Percentiles rank a stretch among this genome's conserved stretches.
Evolutionary conservation across 2,113 vertebrate species (phyloP).

Genomic region (Erythrocebus patas): DNA sequence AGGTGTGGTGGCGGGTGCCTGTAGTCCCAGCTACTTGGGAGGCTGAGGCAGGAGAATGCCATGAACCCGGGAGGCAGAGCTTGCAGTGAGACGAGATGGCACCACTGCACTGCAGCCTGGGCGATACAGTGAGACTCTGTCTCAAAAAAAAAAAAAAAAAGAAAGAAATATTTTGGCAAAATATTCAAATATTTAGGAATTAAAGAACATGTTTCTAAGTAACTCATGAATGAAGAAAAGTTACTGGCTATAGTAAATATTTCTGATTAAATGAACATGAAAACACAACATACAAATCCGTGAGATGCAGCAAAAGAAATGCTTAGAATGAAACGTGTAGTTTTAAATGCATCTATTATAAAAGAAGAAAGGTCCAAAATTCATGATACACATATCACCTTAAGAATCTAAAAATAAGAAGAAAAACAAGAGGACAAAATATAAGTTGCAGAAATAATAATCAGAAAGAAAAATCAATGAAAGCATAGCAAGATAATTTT

Average conservation of each 20-base stretch:
- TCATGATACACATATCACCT: background rate
- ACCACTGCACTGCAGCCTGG: no score
- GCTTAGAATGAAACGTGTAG: background rate
- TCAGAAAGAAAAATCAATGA: background rate
- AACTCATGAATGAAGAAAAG: background rate
- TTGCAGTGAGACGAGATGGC: no score
- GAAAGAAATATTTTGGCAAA: background rate
- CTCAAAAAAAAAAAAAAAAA: no score
- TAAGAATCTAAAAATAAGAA: background rate
- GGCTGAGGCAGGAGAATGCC: no score
- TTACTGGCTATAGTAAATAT: background rate
- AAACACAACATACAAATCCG: background rate
- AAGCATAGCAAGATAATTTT: background rate
- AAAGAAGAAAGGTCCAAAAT: background rate
- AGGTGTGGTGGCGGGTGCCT: no score
- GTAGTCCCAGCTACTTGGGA: no score
- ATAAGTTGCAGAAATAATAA: background rate
- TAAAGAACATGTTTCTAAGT: background rate
- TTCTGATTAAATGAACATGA: background rate
- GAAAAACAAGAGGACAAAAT: background rate
- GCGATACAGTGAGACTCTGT: no score
- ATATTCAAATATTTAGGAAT: background rate
- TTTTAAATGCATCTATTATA: background rate
- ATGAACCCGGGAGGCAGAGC: no score
- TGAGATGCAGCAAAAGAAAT: background rate